A percentile compares a stretch with the other conserved stretches of the same genome.
Conservation (phyloP, 2,113 vertebrate species). For the Zosterops hypoxanthus region DNA sequence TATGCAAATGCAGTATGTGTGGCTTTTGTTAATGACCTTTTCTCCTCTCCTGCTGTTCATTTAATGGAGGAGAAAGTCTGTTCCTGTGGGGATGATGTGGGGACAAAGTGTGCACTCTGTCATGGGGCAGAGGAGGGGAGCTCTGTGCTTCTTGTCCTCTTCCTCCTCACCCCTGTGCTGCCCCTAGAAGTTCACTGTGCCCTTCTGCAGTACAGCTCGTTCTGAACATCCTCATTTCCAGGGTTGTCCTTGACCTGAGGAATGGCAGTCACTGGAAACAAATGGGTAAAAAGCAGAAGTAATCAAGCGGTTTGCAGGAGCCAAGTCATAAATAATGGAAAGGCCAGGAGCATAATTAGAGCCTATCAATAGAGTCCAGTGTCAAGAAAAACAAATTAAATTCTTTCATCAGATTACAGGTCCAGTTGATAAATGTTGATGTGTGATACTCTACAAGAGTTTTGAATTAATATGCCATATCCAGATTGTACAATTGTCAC, state of each 20-base stretch:
- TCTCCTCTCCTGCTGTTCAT: background rate
- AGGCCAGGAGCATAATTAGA: conserved; percentile 18
- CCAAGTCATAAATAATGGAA: conserved; percentile 16
- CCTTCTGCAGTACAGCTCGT: background rate
- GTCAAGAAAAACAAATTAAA: conserved; percentile 17
- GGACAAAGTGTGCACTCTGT: background rate
- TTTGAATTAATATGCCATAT: background rate
- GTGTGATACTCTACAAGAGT: background rate
- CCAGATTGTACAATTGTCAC: background rate
- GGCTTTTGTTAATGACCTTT: background rate
- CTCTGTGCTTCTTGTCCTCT: background rate
- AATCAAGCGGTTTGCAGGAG: background rate
- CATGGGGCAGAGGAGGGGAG: background rate
- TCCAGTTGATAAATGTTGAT: background rate
- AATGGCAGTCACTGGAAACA: conserved; percentile 3
- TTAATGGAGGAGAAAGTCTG: background rate
- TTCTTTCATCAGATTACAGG: conserved; percentile 20
- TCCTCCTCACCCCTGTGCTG: background rate
- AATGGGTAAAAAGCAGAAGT: conserved; percentile 16
- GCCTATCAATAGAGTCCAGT: background rate
- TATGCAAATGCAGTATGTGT: background rate
- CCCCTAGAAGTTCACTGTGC: background rate
- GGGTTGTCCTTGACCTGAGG: background rate
- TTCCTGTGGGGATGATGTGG: background rate
- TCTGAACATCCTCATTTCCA: background rate